Percentiles rank a stretch among this genome's conserved stretches.
phyloP scores from a whole-genome alignment of 2,113 vertebrate species.

The Pogona vitticeps region DNA sequence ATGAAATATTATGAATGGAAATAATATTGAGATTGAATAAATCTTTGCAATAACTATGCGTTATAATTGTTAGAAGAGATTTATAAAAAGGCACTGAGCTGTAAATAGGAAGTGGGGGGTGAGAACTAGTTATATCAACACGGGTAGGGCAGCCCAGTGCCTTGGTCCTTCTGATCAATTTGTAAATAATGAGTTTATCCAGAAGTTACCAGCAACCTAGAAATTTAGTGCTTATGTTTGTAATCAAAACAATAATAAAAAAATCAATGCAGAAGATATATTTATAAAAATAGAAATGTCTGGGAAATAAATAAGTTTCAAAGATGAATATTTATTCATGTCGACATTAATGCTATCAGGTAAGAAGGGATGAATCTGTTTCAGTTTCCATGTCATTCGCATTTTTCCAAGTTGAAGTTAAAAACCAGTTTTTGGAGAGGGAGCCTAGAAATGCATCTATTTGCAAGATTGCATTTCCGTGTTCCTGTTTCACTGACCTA shows the following conservation, averaged over 20 bases:
- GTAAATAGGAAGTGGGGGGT: constrained; percentile 53
- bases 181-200: neutral
- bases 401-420: too few species aligned
- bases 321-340: neutral
- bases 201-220: neutral
- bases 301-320: neutral
- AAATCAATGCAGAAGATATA: neutral
- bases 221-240: neutral
- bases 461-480: too few species aligned
- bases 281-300: neutral
- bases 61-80: constrained; percentile 56
- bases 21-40: constrained; percentile 64
- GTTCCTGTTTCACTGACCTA: too few species aligned
- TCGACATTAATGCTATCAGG: neutral
- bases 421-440: too few species aligned
- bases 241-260: neutral
- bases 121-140: neutral
- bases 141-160: neutral
- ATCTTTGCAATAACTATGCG: constrained; percentile 49
- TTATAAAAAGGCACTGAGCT: constrained; percentile 21
- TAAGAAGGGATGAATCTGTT: too few species aligned
- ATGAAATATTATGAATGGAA: constrained; percentile 73
- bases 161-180: neutral
- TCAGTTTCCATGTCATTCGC: too few species aligned
- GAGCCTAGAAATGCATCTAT: too few species aligned